phyloP scores from a whole-genome alignment of 2,797 vertebrate species.

The Prunella strophiata region DNA sequence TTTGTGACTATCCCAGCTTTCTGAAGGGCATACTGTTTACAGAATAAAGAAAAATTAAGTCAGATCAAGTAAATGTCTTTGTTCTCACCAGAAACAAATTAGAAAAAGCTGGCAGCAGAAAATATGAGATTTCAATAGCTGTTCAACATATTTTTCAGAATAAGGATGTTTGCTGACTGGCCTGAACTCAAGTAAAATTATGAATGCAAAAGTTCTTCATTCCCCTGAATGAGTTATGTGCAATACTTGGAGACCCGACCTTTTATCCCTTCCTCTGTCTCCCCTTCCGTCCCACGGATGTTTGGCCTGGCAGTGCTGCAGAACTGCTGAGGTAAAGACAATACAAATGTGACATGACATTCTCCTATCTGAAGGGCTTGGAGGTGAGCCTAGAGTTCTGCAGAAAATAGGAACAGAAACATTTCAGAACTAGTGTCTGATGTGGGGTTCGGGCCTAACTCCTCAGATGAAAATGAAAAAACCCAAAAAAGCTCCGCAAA shows the following conservation, averaged over 20 bases:
- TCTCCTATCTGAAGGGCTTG: not conserved
- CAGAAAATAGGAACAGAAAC: not conserved
- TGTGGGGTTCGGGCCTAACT: not conserved
- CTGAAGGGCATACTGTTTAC: not conserved
- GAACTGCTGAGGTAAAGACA: not conserved
- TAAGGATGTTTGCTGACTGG: constrained; percentile 26
- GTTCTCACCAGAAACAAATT: not conserved
- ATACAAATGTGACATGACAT: not conserved
- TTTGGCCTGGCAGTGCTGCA: not conserved
- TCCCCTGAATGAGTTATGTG: not conserved
- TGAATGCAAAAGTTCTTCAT: not conserved
- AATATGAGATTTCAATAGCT: not conserved
- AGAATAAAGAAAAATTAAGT: not conserved
- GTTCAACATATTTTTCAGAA: not conserved
- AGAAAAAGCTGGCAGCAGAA: not conserved
- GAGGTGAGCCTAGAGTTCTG: not conserved
- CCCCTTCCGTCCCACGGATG: not conserved
- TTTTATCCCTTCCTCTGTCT: constrained; percentile 3
- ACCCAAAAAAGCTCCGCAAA: accelerated
- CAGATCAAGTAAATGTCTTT: not conserved
- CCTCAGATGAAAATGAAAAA: not conserved
- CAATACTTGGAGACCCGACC: not conserved
- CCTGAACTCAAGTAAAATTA: constrained; percentile 10
- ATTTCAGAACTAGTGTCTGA: not conserved
- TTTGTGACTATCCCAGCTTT: not conserved